Conservation (phyloP, 2,113 vertebrate genomes). For the Oriolus oriolus region DNA sequence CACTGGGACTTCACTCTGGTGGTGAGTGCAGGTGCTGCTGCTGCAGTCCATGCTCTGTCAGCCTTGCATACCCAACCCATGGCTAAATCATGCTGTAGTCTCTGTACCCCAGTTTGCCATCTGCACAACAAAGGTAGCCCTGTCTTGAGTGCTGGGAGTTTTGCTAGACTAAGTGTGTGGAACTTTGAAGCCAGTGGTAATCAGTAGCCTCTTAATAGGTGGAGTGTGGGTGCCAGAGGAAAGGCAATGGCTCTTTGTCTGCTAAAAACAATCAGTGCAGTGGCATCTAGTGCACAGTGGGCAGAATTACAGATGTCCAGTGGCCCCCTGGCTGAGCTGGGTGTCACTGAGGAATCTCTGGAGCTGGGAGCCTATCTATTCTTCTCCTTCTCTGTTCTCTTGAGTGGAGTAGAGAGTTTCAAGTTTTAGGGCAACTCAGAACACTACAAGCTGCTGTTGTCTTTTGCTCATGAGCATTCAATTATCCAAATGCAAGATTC, state of each 20-base stretch:
- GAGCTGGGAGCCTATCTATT: not conserved
- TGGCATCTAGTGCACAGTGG: slow-evolving; percentile 10
- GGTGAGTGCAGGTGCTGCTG: not conserved
- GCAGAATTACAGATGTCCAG: slow-evolving; percentile 27
- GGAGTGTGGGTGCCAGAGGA: not conserved
- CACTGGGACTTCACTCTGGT: not conserved
- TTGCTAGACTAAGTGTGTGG: not conserved
- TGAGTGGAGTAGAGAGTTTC: not conserved
- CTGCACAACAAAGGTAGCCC: not conserved
- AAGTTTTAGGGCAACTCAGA: not conserved
- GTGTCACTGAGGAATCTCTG: not conserved
- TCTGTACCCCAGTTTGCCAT: not conserved
- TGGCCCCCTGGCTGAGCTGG: not conserved
- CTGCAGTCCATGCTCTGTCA: not conserved
- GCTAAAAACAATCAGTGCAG: not conserved
- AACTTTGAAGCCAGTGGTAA: not conserved
- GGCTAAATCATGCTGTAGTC: not conserved
- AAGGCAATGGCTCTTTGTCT: not conserved
- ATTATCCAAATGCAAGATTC: not conserved
- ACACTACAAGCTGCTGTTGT: not conserved
- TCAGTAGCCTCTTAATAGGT: not conserved
- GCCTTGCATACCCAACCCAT: not conserved
- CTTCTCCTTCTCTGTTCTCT: not conserved
- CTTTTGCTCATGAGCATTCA: not conserved
- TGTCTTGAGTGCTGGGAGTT: not conserved